Base-by-base conservation (phyloP, 2,888 invertebrate species). In the Drosophila melanosoma region DNA sequence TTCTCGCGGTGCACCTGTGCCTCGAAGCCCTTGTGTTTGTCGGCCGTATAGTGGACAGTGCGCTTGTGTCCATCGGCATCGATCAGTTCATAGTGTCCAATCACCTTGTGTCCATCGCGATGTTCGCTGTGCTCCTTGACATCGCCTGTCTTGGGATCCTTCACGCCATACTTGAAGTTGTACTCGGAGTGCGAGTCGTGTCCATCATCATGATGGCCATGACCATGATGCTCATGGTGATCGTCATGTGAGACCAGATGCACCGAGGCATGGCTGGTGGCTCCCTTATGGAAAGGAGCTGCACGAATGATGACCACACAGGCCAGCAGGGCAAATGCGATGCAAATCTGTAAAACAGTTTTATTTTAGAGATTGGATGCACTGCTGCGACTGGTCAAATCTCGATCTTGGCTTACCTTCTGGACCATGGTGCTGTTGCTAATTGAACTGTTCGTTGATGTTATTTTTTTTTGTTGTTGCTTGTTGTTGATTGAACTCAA, bases 41-140 rank as follows among this genome's bases (percentile, higher is more conserved):
- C 90, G 35, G 91, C 90, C 0, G 90, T 89, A 52, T 91, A 91
- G 79, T 88, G 83, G 71, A 90, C 90, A 53, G 90, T 91, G 36
- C 90, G 82, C 81, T 90, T 90, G 79, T 90, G 91, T 36, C 90
- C 90, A 76, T 91, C 91, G 70, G 90, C 89, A 62, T 91, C 91
- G 69, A 90, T 85, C 83, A 91, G 80, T 88, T 91, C 90, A 62
- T 91, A 91, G 57, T 91, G 90, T 64, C 90, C 90, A 79, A 87
- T 79, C 66, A 91, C 90, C 81, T 89, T 87, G 73, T 91, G 83
- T 59, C 90, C 91, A 48, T 91, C 82, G 33, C 91, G 83, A 17
- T 81, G 56, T 64, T 91, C 90, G 54, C 81, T 88, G 42, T 86
- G 87, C 32, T 77, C 76, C 77, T 91, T 88, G n/a, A 87, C 67